Base-by-base conservation (phyloP, 2,888 invertebrate species). In the Hydroisotoma schaefferi region DNA sequence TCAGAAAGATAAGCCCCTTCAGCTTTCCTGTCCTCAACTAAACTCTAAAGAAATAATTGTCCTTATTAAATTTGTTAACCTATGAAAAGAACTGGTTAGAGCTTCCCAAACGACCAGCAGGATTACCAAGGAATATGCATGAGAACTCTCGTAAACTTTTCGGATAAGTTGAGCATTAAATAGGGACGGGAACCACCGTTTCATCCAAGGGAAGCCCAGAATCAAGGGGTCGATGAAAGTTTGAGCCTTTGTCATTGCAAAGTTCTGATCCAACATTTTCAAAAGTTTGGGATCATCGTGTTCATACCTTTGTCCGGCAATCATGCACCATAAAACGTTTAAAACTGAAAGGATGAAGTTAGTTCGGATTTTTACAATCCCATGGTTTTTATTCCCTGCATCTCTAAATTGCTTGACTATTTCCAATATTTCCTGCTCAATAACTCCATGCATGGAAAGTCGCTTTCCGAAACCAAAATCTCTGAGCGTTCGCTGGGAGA, bases 251-350 rank as follows among this genome's bases (percentile, higher is more conserved):
- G 43, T 57, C 65, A 65, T 62, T 38, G 48, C 48, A 53, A 65
- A 67, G 22, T 63, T 67, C 10, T 58, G 33, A 3, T 63, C 46
- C 51, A 68, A 43, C 40, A 71, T 55, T 52, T 69, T 57, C 2
- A 55, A 26, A 0, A 73, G 61, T 18, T 61, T 63, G 3, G 70
- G 70, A 40, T 73, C 70, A 51, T 66, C 67, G 38, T 69, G 63
- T 2, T 61, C 59, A 43, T 69, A 71, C 33, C 70, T 51, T 23
- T 48, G 48, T 6, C 71, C 69, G 15, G 70, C 69, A 18, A 71
- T 63, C 70, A 73, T 70, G 22, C 63, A 64, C 72, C 72, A 73
- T 28, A 71, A 28, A 0, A 69, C 67, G 43, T 71, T 72, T 3
- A 72, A 27, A 20, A 65, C 57, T 2, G 65, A 56, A 10, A 61